These are phyloP conservation scores for Coregonus clupeaformis DNA, from an alignment of 2,113 vertebrate genomes.

Conservation along the genomic window DNA sequence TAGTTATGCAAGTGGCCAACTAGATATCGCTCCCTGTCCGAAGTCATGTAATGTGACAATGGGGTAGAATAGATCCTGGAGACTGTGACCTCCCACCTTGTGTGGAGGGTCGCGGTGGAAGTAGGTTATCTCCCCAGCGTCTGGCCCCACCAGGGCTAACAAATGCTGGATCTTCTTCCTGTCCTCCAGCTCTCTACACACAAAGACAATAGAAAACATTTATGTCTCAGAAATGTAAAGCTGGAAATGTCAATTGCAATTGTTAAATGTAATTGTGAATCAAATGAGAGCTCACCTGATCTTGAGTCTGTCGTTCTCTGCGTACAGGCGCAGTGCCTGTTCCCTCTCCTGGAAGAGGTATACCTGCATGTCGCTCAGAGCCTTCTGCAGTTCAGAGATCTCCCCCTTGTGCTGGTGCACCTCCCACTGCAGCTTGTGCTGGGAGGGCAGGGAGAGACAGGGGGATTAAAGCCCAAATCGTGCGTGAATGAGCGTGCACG, in stretches of 20 bases:
- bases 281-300: constrained; percentile 80
- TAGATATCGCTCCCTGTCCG: neutral
- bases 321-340: constrained; percentile 87
- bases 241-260: neutral
- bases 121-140: constrained; percentile 87
- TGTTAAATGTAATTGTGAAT: neutral
- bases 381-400: constrained; percentile 85
- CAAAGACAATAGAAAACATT: constrained; percentile 6
- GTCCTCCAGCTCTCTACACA: constrained; percentile 87
- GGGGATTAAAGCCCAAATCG: neutral
- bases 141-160: constrained; percentile 82
- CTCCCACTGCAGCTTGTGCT: constrained; percentile 90
- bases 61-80: too few species aligned
- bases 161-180: constrained; percentile 93
- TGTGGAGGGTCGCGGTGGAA: constrained; percentile 90
- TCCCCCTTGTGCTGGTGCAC: constrained; percentile 86
- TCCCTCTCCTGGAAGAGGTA: constrained; percentile 94
- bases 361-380: constrained; percentile 92
- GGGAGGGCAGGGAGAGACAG: neutral
- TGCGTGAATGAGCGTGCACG: too few species aligned
- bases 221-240: neutral
- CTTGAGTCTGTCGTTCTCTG: constrained; percentile 92
- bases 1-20: neutral
- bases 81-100: constrained; percentile 69
- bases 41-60: neutral